Percentiles rank a stretch among this genome's conserved stretches.
phyloP scores from a whole-genome alignment of 1,140 invertebrate genomes.

The Pogonomyrmex californicus region DNA sequence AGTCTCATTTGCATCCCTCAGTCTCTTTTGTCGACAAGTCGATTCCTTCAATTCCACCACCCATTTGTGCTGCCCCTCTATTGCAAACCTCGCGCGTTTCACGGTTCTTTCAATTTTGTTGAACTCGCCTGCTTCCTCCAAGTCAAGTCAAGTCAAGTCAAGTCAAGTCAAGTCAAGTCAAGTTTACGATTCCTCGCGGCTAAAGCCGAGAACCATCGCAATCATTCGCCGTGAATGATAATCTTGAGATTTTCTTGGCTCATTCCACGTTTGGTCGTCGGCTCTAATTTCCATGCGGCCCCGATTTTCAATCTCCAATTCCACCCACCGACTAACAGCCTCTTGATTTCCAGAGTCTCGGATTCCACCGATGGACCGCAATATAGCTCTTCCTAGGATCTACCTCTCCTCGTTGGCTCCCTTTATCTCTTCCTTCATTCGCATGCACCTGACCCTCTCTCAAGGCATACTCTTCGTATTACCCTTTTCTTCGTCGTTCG shows the following conservation, averaged over 20 bases:
- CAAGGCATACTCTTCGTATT: slow-evolving; percentile 23
- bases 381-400: slow-evolving; percentile 37
- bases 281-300: slow-evolving; percentile 43
- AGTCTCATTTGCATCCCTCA: slow-evolving; percentile 78
- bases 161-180: too few species aligned
- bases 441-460: neutral
- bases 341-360: slow-evolving; percentile 43
- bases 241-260: slow-evolving; percentile 46
- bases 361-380: slow-evolving; percentile 34
- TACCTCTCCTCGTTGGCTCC: slow-evolving; percentile 13
- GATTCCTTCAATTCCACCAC: slow-evolving; percentile 47
- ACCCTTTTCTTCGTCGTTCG: slow-evolving; percentile 54
- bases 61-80: slow-evolving; percentile 54
- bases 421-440: slow-evolving; percentile 24
- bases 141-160: too few species aligned
- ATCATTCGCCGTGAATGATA: slow-evolving; percentile 32
- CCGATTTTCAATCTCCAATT: slow-evolving; percentile 48
- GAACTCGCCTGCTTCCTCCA: slow-evolving; percentile 17
- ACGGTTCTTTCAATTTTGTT: slow-evolving; percentile 56
- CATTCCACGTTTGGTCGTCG: slow-evolving; percentile 43
- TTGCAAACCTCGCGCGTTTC: slow-evolving; percentile 59
- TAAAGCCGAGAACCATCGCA: slow-evolving; percentile 1
- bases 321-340: slow-evolving; percentile 32
- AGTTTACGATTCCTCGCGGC: slow-evolving; percentile 35
- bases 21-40: slow-evolving; percentile 47